These are phyloP conservation scores for Oikopleura dioica DNA, from an alignment of 23 tunicate species.

Conservation along the genomic window DNA sequence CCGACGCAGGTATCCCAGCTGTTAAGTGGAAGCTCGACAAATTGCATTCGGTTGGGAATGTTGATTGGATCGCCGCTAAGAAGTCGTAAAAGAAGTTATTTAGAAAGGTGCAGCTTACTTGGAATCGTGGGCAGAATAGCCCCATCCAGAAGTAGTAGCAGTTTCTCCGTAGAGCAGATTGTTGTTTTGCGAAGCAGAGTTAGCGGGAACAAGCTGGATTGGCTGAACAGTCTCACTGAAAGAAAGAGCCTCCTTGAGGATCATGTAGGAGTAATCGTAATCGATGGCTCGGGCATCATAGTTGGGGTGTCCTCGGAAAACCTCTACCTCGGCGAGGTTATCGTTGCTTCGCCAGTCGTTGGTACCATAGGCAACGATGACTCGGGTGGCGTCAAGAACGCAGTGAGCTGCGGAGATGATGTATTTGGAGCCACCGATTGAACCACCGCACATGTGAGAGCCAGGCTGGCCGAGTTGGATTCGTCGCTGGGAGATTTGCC, in stretches of 20 bases:
- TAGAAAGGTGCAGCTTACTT: too few species aligned
- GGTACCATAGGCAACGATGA: background rate
- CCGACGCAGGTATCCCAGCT: background rate
- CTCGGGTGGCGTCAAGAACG: background rate
- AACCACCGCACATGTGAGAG: background rate
- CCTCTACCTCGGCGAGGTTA: background rate
- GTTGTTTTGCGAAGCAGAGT: background rate
- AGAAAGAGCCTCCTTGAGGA: background rate
- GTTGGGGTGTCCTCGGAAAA: background rate
- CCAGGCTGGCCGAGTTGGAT: background rate
- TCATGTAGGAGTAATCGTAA: background rate
- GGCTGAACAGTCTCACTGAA: background rate
- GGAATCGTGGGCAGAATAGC: background rate
- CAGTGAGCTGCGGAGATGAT: slow-evolving; percentile 1
- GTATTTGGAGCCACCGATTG: background rate
- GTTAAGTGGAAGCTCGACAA: background rate
- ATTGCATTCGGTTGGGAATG: background rate
- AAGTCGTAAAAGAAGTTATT: too few species aligned
- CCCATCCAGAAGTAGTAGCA: background rate
- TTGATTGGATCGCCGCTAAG: background rate
- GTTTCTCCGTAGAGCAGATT: background rate
- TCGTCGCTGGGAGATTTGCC: background rate
- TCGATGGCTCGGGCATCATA: background rate
- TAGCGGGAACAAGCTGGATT: background rate
- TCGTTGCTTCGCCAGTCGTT: background rate